phyloP scores from a whole-genome alignment of 1,140 invertebrate species.

The Leptopilina boulardi region DNA sequence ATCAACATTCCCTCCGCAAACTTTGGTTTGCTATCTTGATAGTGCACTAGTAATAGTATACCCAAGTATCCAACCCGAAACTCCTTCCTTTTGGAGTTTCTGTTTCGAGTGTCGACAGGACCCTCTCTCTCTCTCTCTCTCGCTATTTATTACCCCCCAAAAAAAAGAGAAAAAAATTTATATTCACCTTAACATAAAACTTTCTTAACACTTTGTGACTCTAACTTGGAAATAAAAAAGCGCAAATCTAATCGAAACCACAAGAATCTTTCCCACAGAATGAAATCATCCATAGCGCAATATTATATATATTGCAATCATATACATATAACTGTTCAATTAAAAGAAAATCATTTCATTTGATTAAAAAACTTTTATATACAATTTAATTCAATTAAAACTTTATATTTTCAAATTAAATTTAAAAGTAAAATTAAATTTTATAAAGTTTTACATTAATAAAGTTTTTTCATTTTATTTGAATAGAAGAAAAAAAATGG shows the following conservation, averaged over 20 bases:
- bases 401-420: neutral
- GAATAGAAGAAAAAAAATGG: too few relatives aligned
- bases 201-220: neutral
- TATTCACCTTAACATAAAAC: neutral
- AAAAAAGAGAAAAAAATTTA: neutral
- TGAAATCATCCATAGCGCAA: neutral
- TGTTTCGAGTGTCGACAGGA: slow-evolving; percentile 10
- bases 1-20: slow-evolving; percentile 29
- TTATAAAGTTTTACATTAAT: neutral
- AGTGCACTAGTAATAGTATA: slow-evolving; percentile 31
- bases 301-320: neutral
- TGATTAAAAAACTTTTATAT: neutral
- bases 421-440: neutral
- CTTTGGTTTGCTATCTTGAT: slow-evolving; percentile 30
- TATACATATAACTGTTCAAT: neutral
- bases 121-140: too few relatives aligned
- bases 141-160: neutral
- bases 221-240: neutral
- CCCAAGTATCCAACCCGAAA: slow-evolving; percentile 22
- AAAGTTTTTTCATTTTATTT: too few relatives aligned
- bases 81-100: slow-evolving; percentile 14
- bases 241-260: slow-evolving; percentile 20
- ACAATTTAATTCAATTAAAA: neutral
- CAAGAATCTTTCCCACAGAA: slow-evolving; percentile 1
- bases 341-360: neutral